Conservation (phyloP, 2,888 invertebrate genomes). For the Tillus elongatus region DNA sequence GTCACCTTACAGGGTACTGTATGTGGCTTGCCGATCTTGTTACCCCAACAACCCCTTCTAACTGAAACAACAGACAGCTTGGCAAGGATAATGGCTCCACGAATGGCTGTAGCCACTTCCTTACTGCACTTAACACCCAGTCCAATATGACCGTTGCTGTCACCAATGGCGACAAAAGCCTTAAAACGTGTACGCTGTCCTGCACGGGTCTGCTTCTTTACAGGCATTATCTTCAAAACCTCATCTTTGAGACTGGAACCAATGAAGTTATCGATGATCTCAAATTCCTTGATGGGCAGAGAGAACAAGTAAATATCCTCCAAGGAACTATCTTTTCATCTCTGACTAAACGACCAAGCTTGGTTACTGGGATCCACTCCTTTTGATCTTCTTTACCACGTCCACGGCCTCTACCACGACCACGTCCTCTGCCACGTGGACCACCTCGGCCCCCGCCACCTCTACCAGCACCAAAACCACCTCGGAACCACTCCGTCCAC, state of each 20-base stretch:
- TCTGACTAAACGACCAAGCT: slow-evolving; percentile 91
- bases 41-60: slow-evolving; percentile 99
- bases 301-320: slow-evolving; percentile 99
- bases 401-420: slow-evolving; percentile 74
- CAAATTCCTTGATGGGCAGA: slow-evolving; percentile 97
- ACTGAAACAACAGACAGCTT: slow-evolving; percentile 98
- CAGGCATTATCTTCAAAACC: slow-evolving; percentile 99
- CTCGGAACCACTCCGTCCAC: slow-evolving; percentile 82
- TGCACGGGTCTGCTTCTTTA: slow-evolving; percentile 99
- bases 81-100: slow-evolving; percentile 96
- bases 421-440: slow-evolving; percentile 69
- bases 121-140: slow-evolving; percentile 99
- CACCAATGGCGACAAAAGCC: slow-evolving; percentile 92
- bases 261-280: slow-evolving; percentile 97
- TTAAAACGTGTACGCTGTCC: slow-evolving; percentile 99
- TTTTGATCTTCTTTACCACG: slow-evolving; percentile 92
- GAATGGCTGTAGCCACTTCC: slow-evolving; percentile 99
- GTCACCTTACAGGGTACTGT: slow-evolving; percentile 99
- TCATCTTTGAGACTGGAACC: slow-evolving; percentile 91
- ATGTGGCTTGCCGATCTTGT: slow-evolving; percentile 98
- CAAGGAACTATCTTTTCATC: slow-evolving; percentile 92
- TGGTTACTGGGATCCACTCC: slow-evolving; percentile 98
- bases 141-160: slow-evolving; percentile 97
- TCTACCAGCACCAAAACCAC: slow-evolving; percentile 67
- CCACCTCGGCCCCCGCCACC: slow-evolving; percentile 55